Conservation (phyloP, 2,113 vertebrate species). For the Pelmatolapia mariae region DNA sequence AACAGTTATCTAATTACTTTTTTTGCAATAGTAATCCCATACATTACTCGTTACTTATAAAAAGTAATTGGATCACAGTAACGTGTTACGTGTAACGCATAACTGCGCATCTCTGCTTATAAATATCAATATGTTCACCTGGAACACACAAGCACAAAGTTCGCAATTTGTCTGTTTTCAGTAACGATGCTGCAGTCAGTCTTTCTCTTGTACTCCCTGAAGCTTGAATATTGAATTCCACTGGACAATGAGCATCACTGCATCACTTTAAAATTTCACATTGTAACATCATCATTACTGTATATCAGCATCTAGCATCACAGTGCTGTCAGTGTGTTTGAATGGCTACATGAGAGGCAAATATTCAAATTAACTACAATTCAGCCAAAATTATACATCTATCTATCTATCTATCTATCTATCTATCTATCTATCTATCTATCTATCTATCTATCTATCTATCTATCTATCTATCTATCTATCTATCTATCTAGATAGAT, state of each 20-base stretch:
- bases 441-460: too few species aligned
- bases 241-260: not conserved
- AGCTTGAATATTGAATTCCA: not conserved
- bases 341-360: not conserved
- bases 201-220: not conserved
- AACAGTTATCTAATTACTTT: not conserved
- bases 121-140: not conserved
- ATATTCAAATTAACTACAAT: not conserved
- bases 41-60: not conserved
- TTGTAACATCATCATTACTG: not conserved
- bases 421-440: too few species aligned
- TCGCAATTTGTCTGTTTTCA: not conserved
- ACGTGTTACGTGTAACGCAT: not conserved
- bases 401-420: too few species aligned
- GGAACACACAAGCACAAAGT: not conserved
- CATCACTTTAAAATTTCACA: not conserved
- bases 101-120: not conserved
- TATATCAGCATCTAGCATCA: not conserved
- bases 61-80: not conserved
- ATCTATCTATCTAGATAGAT: fast-evolving
- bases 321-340: not conserved
- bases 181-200: not conserved
- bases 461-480: too few species aligned
- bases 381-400: too few species aligned
- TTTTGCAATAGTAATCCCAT: not conserved